phyloP scores from a whole-genome alignment of 2,797 vertebrate species.

The Enoplosus armatus region DNA sequence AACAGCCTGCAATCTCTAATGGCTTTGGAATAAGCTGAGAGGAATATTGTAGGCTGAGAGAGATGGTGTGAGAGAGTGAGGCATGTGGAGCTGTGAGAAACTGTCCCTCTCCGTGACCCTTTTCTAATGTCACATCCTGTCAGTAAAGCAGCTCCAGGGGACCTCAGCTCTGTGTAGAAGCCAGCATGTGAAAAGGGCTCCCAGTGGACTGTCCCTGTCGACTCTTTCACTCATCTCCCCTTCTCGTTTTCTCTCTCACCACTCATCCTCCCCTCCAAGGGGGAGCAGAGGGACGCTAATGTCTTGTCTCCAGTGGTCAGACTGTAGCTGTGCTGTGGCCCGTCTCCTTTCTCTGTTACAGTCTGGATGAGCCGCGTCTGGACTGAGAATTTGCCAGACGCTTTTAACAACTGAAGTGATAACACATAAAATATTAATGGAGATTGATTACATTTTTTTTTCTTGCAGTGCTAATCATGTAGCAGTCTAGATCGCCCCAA shows the following conservation, averaged over 20 bases:
- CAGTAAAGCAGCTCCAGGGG: constrained; percentile 59
- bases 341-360: constrained; percentile 1
- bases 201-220: constrained; percentile 49
- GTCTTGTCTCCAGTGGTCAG: constrained; percentile 26
- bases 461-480: background rate
- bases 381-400: background rate
- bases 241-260: constrained; percentile 17
- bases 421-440: constrained; percentile 16
- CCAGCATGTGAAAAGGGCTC: constrained; percentile 58
- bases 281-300: constrained; percentile 26
- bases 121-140: constrained; percentile 78
- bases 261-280: constrained; percentile 23
- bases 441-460: constrained; percentile 12
- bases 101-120: constrained; percentile 63
- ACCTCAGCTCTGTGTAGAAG: constrained; percentile 45
- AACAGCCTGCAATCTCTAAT: background rate
- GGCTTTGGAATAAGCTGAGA: background rate
- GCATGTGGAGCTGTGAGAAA: constrained; percentile 67
- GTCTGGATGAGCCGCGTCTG: background rate
- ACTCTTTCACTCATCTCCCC: constrained; percentile 17
- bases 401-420: constrained; percentile 23
- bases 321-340: background rate
- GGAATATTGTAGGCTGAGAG: background rate
- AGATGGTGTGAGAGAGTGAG: constrained; percentile 23
- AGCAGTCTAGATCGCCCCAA: background rate